These are phyloP conservation scores for Mungos mungo DNA, from an alignment of 2,113 vertebrate species.

Conservation along the genomic window DNA sequence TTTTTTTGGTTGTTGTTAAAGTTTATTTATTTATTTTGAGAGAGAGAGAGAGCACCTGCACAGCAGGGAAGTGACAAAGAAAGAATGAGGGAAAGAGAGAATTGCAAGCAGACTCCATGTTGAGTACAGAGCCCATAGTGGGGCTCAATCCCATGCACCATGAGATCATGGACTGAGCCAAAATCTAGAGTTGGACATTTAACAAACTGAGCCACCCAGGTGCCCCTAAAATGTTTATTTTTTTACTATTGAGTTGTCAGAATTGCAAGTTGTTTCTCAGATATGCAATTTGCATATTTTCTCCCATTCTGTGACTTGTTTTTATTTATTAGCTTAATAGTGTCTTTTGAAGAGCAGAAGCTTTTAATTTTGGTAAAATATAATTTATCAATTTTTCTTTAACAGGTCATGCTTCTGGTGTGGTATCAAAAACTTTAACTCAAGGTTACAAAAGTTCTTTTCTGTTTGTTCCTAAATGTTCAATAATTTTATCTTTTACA, in stretches of 20 bases:
- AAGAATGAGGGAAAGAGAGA: too few species aligned
- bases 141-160: too few species aligned
- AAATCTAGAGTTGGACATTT: too few species aligned
- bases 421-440: neutral
- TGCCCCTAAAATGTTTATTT: neutral
- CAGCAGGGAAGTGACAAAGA: too few species aligned
- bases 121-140: too few species aligned
- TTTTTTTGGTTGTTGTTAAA: too few species aligned
- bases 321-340: neutral
- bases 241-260: neutral
- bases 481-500: neutral
- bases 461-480: neutral
- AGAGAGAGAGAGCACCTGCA: too few species aligned
- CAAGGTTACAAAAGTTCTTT: neutral
- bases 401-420: neutral
- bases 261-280: neutral
- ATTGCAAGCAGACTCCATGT: too few species aligned
- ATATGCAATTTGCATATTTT: neutral
- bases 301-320: neutral
- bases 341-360: neutral
- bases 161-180: too few species aligned
- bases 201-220: too few species aligned
- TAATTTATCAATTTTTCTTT: neutral
- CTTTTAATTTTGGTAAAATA: neutral
- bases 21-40: too few species aligned